Percentiles rank a stretch among this genome's conserved stretches.
phyloP scores from a whole-genome alignment of 2,888 invertebrate species.

The Andricus quercusramuli region DNA sequence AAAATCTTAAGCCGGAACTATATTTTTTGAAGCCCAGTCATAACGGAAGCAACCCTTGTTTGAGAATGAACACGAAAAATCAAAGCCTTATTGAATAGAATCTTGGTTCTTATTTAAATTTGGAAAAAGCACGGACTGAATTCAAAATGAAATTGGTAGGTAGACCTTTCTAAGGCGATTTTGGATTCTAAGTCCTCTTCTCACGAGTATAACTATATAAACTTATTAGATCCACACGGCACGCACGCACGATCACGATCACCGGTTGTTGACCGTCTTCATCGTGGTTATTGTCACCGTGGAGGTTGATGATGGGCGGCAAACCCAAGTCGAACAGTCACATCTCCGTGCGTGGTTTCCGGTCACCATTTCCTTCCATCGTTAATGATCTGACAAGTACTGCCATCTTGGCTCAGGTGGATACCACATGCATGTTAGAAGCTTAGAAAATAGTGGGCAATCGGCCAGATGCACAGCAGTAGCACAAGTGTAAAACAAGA shows the following conservation, averaged over 20 bases:
- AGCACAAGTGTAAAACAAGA: background rate
- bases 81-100: background rate
- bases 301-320: conserved; percentile 55
- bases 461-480: conserved; percentile 32
- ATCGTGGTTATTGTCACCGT: conserved; percentile 57
- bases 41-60: conserved; percentile 3
- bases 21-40: background rate
- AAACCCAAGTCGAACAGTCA: conserved; percentile 65
- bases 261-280: conserved; percentile 67
- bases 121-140: conserved; percentile 34
- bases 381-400: conserved; percentile 64
- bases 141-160: conserved; percentile 22
- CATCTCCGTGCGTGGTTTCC: conserved; percentile 77
- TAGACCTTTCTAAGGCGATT: background rate
- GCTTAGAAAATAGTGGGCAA: conserved; percentile 22
- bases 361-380: conserved; percentile 75
- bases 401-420: conserved; percentile 57
- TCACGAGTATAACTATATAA: conserved; percentile 27
- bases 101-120: conserved; percentile 17
- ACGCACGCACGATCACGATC: conserved; percentile 55
- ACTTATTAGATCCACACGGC: conserved; percentile 46
- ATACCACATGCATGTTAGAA: conserved; percentile 54
- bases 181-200: conserved; percentile 24
- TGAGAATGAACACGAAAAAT: background rate
- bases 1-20: conserved; percentile 11